phyloP scores from a whole-genome alignment of 2,888 invertebrate species.

The Imbricaverruca yamaguchii region DNA sequence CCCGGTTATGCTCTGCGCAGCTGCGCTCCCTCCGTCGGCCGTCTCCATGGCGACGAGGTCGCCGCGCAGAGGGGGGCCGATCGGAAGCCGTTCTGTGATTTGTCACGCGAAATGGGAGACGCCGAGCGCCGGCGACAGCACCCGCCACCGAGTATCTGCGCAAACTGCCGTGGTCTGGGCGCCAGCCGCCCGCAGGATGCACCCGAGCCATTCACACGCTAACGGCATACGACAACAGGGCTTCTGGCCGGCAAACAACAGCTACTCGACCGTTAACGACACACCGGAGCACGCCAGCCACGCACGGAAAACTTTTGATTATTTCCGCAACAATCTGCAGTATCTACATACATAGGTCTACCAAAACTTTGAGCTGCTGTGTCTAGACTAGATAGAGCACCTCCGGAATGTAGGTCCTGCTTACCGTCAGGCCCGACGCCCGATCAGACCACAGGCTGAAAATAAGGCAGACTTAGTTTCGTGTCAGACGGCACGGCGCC shows the following conservation, averaged over 20 bases:
- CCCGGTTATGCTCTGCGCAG: neutral
- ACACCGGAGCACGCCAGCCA: neutral
- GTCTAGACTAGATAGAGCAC: conserved; percentile 19
- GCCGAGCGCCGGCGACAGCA: neutral
- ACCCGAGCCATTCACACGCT: neutral
- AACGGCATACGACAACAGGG: conserved; percentile 8
- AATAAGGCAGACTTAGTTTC: conserved; percentile 18
- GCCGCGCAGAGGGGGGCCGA: neutral
- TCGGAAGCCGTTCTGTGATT: neutral
- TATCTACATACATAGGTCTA: neutral
- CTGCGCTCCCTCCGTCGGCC: too few species aligned
- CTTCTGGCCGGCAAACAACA: neutral
- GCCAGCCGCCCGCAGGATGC: neutral
- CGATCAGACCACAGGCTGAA: neutral
- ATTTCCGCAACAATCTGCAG: neutral
- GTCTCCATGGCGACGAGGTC: neutral
- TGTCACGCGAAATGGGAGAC: neutral
- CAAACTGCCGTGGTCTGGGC: neutral
- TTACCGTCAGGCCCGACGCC: neutral
- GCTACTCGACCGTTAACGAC: neutral
- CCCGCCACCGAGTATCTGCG: neutral
- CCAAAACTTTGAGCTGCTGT: neutral
- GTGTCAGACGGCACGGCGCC: neutral
- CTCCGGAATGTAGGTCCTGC: conserved; percentile 6
- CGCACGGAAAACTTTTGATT: neutral